These are phyloP conservation scores for Tricholauxania praeusta DNA, from an alignment of 2,888 invertebrate genomes.

Conservation along the genomic window DNA sequence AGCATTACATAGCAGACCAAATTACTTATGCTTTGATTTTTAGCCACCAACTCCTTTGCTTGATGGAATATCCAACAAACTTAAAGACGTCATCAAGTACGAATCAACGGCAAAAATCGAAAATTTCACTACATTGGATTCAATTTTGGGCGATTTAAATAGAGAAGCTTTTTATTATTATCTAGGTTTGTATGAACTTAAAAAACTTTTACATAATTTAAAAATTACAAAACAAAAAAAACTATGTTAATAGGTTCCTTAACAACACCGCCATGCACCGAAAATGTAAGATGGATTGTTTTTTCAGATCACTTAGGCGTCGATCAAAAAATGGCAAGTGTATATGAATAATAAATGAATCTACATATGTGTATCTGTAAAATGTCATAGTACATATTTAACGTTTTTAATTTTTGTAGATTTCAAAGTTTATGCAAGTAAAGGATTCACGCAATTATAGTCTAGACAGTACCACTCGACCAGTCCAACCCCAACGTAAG, in stretches of 20 bases:
- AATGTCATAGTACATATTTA: no score
- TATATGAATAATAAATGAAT: no score
- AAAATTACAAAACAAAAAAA: background rate
- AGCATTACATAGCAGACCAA: no score
- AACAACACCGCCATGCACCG: slow-evolving; percentile 79
- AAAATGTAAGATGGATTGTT: slow-evolving; percentile 80
- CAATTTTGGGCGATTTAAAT: background rate
- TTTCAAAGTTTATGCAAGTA: background rate
- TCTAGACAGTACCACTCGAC: no score
- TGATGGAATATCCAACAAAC: no score
- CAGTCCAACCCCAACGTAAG: no score
- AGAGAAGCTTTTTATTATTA: background rate
- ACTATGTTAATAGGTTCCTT: slow-evolving; percentile 71
- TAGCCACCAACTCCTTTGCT: slow-evolving; percentile 46
- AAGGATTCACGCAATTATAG: no score
- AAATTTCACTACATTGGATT: background rate
- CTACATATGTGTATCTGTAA: no score
- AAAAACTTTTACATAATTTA: background rate
- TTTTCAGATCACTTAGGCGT: slow-evolving; percentile 69
- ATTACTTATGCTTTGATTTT: no score
- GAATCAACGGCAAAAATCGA: background rate
- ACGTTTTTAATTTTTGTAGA: background rate
- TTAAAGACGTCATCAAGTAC: no score
- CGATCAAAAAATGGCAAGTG: background rate
- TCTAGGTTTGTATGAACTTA: background rate